These are phyloP conservation scores for Caenorhabditis uteleia DNA, from an alignment of 2,888 invertebrate genomes.

Conservation along the genomic window DNA sequence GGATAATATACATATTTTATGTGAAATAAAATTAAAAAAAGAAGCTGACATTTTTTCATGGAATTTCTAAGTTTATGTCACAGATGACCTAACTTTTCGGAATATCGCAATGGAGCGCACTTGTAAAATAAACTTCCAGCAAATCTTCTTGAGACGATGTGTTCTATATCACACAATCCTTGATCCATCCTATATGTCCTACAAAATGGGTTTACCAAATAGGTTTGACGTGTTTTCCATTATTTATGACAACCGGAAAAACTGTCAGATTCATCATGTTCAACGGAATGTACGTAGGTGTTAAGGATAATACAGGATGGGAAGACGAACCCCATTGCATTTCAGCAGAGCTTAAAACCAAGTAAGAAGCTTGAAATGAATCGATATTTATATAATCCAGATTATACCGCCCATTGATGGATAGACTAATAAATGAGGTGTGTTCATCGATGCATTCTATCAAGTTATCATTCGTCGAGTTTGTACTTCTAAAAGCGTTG, in stretches of 20 bases:
- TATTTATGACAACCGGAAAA: not conserved
- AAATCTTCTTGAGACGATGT: constrained; percentile 45
- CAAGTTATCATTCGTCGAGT: constrained; percentile 47
- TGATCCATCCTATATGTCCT: constrained; percentile 51
- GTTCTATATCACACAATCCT: constrained; percentile 55
- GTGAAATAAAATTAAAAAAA: too few relatives aligned
- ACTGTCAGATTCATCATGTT: constrained; percentile 54
- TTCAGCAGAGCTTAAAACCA: constrained; percentile 45
- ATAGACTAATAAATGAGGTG: constrained; percentile 47
- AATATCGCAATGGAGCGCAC: not conserved
- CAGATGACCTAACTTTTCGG: too few relatives aligned
- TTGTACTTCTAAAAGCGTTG: constrained; percentile 49
- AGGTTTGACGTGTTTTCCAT: constrained; percentile 10
- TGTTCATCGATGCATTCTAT: constrained; percentile 44
- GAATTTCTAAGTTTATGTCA: too few relatives aligned
- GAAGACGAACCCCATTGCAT: constrained; percentile 49
- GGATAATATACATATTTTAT: too few relatives aligned
- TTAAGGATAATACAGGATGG: constrained; percentile 51
- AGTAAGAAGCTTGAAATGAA: constrained; percentile 12
- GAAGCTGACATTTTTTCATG: too few relatives aligned
- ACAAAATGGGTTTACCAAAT: constrained; percentile 46
- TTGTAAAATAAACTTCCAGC: constrained; percentile 7
- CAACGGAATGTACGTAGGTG: constrained; percentile 53
- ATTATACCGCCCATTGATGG: constrained; percentile 54
- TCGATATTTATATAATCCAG: constrained; percentile 19